Conservation (phyloP, 2,888 invertebrate genomes). For the Noctua pronuba region DNA sequence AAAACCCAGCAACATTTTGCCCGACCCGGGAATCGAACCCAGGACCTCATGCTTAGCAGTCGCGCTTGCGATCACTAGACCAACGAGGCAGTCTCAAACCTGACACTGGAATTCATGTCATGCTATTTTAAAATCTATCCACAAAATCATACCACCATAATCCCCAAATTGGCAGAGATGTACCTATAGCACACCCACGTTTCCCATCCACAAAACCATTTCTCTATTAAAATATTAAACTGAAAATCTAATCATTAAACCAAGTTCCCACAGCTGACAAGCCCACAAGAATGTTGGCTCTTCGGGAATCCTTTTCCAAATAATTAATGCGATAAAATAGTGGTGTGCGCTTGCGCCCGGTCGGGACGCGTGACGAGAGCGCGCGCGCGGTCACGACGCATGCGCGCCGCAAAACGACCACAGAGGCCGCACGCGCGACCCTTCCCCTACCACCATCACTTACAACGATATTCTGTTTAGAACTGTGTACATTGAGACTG, state of each 20-base stretch:
- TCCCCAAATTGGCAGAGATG: not conserved
- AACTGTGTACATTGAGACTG: conserved; percentile 59
- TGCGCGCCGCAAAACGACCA: conserved; percentile 83
- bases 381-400: conserved; percentile 89
- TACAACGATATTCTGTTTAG: conserved; percentile 55
- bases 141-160: not conserved
- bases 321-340: conserved; percentile 91
- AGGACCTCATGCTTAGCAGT: too few species aligned
- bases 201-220: not conserved
- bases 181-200: not conserved
- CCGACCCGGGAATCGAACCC: too few species aligned
- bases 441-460: conserved; percentile 63
- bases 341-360: conserved; percentile 80
- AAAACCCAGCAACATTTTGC: too few species aligned
- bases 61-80: too few species aligned
- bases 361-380: conserved; percentile 87
- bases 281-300: conserved; percentile 80
- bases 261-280: conserved; percentile 82
- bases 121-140: not conserved
- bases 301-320: conserved; percentile 88
- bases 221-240: conserved; percentile 38
- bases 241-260: conserved; percentile 52
- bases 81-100: too few species aligned
- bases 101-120: not conserved
- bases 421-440: conserved; percentile 86